Conservation (phyloP, 2,113 vertebrate genomes). For the Microtus oregoni region DNA sequence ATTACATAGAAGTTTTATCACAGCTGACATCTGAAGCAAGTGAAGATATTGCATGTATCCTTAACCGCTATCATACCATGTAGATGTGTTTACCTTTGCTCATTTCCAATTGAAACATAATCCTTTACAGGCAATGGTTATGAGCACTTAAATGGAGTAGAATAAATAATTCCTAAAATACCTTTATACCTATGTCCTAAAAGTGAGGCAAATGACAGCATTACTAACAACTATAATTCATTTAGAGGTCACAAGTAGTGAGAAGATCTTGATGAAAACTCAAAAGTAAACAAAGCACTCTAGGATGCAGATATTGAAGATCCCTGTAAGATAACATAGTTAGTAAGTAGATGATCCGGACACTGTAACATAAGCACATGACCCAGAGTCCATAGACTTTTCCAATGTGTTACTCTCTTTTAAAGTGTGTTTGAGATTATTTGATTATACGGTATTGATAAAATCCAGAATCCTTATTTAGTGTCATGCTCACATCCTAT, state of each 20-base stretch:
- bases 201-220: background rate
- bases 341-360: background rate
- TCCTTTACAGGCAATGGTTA: background rate
- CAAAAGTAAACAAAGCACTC: too few species aligned
- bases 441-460: too few species aligned
- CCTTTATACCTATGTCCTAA: background rate
- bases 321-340: background rate
- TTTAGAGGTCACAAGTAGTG: too few species aligned
- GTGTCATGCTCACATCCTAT: too few species aligned
- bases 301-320: background rate
- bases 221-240: background rate
- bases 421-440: too few species aligned
- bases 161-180: background rate
- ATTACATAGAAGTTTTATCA: too few species aligned
- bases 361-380: background rate
- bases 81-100: background rate
- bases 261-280: too few species aligned
- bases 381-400: fast-evolving
- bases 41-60: too few species aligned
- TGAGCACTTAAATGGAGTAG: background rate
- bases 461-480: too few species aligned
- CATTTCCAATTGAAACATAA: background rate
- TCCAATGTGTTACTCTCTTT: background rate
- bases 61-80: too few species aligned
- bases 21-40: too few species aligned